Conservation (phyloP, 2,797 vertebrate species). For the Parambassis ranga region DNA sequence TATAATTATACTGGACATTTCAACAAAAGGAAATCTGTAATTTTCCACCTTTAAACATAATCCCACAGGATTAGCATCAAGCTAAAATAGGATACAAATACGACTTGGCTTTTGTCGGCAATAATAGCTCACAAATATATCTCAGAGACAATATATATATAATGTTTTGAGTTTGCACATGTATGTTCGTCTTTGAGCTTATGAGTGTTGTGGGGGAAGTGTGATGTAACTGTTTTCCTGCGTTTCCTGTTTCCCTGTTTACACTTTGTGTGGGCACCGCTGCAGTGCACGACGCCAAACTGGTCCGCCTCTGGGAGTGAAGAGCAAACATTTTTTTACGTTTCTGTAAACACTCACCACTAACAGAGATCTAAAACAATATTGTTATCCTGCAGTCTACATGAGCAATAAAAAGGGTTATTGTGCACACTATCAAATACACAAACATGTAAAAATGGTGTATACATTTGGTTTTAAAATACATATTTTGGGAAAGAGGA, state of each 20-base stretch:
- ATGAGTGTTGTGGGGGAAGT: conserved; percentile 37
- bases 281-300: conserved; percentile 55
- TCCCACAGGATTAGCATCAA: not conserved
- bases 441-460: not conserved
- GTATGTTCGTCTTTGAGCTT: not conserved
- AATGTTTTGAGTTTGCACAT: not conserved
- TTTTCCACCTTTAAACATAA: conserved; percentile 12
- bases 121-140: not conserved
- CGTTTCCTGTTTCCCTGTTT: conserved; percentile 66
- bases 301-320: conserved; percentile 31
- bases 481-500: not conserved
- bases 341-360: not conserved
- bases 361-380: too few relatives aligned
- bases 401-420: too few relatives aligned
- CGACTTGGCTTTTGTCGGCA: too few relatives aligned
- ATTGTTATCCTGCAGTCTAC: too few relatives aligned
- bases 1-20: conserved; percentile 10
- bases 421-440: too few relatives aligned
- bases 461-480: not conserved
- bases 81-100: too few relatives aligned
- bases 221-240: conserved; percentile 54
- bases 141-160: not conserved
- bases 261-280: conserved; percentile 61
- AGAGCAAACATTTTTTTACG: conserved; percentile 30
- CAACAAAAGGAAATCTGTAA: conserved; percentile 13